Percentiles rank a stretch among this genome's conserved stretches.
These are phyloP conservation scores for Eucidaris tribuloides DNA, from an alignment of 35 echinoderm and acorn worm genomes.

Conservation along the genomic window DNA sequence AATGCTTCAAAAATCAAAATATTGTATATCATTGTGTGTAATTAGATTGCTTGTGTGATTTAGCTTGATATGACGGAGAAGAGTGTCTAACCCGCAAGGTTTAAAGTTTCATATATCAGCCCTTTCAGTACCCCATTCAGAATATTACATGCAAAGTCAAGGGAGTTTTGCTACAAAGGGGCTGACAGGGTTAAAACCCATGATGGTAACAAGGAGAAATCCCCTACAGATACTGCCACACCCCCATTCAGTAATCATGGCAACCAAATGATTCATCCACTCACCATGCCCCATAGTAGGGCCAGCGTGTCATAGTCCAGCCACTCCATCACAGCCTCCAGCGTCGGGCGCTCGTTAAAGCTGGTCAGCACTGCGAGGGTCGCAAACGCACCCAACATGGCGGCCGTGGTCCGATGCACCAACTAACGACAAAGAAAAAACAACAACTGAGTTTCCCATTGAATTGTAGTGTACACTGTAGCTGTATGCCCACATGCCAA, in stretches of 20 bases:
- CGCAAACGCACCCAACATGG: conserved; percentile 89
- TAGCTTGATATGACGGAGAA: too few relatives aligned
- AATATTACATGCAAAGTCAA: too few relatives aligned
- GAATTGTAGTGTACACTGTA: too few relatives aligned
- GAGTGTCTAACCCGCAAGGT: too few relatives aligned
- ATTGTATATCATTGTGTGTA: too few relatives aligned
- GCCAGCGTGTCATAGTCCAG: conserved; percentile 88
- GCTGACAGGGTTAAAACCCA: background rate
- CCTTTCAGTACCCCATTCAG: too few relatives aligned
- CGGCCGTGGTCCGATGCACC: conserved; percentile 77
- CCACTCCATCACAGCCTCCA: conserved; percentile 82
- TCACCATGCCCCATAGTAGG: conserved; percentile 96
- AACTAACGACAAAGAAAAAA: conserved; percentile 41
- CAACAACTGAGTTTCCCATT: background rate
- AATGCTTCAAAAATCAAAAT: too few relatives aligned
- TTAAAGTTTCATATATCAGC: too few relatives aligned
- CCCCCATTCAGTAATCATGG: too few relatives aligned
- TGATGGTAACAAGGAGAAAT: background rate
- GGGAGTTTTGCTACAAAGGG: too few relatives aligned
- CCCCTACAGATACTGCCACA: background rate
- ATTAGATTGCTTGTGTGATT: too few relatives aligned
- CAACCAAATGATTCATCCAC: too few relatives aligned
- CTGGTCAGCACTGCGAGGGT: conserved; percentile 63
- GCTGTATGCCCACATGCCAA: background rate
- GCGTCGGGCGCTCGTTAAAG: conserved; percentile 74